Evolutionary conservation across 2,888 invertebrate genomes (phyloP).

Genomic region (Andrena praecox): DNA sequence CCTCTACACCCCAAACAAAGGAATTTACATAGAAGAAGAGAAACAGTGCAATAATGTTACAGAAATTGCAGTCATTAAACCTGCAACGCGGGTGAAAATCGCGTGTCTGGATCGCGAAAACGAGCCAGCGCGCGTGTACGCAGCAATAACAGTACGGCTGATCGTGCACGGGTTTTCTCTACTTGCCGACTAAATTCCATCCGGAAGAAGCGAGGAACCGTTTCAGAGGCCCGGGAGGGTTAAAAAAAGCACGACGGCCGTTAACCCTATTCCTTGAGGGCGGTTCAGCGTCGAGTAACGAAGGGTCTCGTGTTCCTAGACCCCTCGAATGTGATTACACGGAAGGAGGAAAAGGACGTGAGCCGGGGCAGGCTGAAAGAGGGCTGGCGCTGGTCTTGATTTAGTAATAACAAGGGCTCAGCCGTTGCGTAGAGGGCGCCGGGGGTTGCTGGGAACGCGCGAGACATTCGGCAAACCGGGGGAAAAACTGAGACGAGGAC

Average conservation of each 20-base stretch:
- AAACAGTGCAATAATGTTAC: not conserved
- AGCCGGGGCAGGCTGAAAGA: slow-evolving; percentile 32
- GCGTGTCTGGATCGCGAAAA: not conserved
- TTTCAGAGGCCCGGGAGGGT: slow-evolving; percentile 15
- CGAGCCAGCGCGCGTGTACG: not conserved
- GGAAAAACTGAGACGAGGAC: slow-evolving; percentile 9
- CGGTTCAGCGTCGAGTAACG: slow-evolving; percentile 59
- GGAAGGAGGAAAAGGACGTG: slow-evolving; percentile 60
- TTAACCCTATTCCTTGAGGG: slow-evolving; percentile 59
- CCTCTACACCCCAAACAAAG: not conserved
- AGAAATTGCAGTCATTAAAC: not conserved
- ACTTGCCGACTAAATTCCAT: slow-evolving; percentile 41
- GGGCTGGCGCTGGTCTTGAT: slow-evolving; percentile 71
- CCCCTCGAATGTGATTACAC: slow-evolving; percentile 69
- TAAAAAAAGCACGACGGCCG: slow-evolving; percentile 40
- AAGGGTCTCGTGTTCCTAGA: slow-evolving; percentile 60
- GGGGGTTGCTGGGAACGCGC: slow-evolving; percentile 33
- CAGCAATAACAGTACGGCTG: slow-evolving; percentile 28
- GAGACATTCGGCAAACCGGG: slow-evolving; percentile 31
- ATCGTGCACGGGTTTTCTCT: slow-evolving; percentile 44
- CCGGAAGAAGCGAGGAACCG: slow-evolving; percentile 35
- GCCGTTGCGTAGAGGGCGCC: slow-evolving; percentile 33
- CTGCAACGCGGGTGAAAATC: not conserved
- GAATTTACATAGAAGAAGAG: not conserved
- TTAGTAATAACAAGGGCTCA: slow-evolving; percentile 71